Base-by-base conservation (phyloP, 2,888 invertebrate genomes). In the Psococerastis gibbosa region DNA sequence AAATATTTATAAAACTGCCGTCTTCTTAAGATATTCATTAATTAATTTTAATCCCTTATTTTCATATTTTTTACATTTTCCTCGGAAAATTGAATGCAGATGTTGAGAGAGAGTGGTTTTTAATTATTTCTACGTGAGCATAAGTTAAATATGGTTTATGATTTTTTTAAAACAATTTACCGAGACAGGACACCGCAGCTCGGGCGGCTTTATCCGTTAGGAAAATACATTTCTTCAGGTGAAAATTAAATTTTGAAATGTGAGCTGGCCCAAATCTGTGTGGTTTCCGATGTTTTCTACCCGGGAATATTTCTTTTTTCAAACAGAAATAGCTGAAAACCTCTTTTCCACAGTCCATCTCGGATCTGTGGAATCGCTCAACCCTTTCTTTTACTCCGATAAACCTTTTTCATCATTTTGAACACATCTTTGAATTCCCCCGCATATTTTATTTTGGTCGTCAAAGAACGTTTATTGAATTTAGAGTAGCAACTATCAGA, bases 41-140 rank as follows among this genome's bases (percentile, higher is more conserved):
- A 38, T 38, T 38, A 38, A 38, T 38, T 38, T 38, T 38, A 38
- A 38, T 38, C 38, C 20, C 38, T 38, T 38, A 38, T 38, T 38
- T 38, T 38, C 38, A 38, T 38, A 38, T 38, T 38, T 38, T 38
- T 38, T 38, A 20, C 20, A 38, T 38, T 38, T 38, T 38, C 38
- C 20, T 22, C 13, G 20, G 38, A 22, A 20, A 27, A 11, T 9
- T 9, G 20, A 38, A 18, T 38, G 38, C 15, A 38, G 15, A 38
- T 16, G 17, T 18, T 17, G n/a, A 18, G 38, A 18, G 15, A 20
- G 38, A 20, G n/a, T n/a, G n/a, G 20, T 38, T 38, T 38, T 20
- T 38, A 38, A 38, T 38, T 38, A 38, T 38, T 38, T 20, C 22
- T 18, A 20, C 38, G 20, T 38, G 15, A 38, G 6, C 38, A 20